These are phyloP conservation scores for Chrysina gloriosa DNA, from an alignment of 2,888 invertebrate genomes.

Conservation along the genomic window DNA sequence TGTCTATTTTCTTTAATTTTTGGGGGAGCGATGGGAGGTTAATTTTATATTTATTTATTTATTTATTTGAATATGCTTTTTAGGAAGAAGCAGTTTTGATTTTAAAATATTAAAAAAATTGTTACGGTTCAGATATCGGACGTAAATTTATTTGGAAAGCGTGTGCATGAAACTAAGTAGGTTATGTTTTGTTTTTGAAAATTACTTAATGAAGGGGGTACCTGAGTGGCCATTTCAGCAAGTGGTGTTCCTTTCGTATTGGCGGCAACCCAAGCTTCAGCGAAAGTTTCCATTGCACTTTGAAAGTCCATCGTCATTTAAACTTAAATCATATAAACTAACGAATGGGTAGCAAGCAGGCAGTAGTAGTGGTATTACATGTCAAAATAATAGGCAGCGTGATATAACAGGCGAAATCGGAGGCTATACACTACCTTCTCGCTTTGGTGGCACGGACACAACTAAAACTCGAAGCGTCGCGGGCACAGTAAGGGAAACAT, in stretches of 20 bases:
- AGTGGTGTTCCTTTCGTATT: constrained; percentile 77
- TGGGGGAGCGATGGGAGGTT: too few relatives aligned
- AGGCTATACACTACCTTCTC: constrained; percentile 47
- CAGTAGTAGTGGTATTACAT: constrained; percentile 39
- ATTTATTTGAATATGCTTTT: too few relatives aligned
- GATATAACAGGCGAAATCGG: constrained; percentile 49
- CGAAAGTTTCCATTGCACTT: constrained; percentile 98
- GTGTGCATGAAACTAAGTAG: too few relatives aligned
- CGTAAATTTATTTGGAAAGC: too few relatives aligned
- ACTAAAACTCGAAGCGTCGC: constrained; percentile 38
- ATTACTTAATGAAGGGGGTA: constrained; percentile 61
- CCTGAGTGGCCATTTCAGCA: constrained; percentile 75
- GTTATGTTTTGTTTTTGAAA: background rate
- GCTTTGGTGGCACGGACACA: constrained; percentile 37
- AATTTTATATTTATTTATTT: too few relatives aligned
- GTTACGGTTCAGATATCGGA: too few relatives aligned
- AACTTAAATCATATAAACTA: constrained; percentile 13
- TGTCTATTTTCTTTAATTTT: too few relatives aligned
- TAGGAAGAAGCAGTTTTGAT: too few relatives aligned
- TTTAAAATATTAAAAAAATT: too few relatives aligned
- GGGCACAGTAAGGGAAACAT: constrained; percentile 50
- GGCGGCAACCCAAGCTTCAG: constrained; percentile 97
- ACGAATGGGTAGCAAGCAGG: constrained; percentile 22
- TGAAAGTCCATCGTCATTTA: constrained; percentile 88
- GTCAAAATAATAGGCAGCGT: constrained; percentile 59